Percentiles rank a stretch among this genome's conserved stretches.
Evolutionary conservation across 64 coral and sea anemone genomes (phyloP).

Genomic region (Cladopsammia gracilis): DNA sequence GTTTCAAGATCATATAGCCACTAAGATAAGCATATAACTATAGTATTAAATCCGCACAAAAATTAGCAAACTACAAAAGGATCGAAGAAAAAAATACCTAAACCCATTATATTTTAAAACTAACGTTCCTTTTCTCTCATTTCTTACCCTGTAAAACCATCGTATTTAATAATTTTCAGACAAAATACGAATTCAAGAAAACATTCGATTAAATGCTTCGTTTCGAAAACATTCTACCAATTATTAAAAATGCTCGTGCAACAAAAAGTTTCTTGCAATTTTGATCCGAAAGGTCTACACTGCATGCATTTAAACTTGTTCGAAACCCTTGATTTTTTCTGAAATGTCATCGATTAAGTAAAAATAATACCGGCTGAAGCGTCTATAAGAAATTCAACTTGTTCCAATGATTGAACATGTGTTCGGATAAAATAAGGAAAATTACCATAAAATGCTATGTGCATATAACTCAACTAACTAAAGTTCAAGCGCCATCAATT

Average conservation of each 20-base stretch:
- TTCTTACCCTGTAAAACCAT: conserved; percentile 12
- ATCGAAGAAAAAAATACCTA: not conserved
- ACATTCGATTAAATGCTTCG: not conserved
- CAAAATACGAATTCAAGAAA: not conserved
- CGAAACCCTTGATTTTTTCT: conserved; percentile 2
- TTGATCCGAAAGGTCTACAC: conserved; percentile 33
- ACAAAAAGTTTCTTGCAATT: conserved; percentile 3
- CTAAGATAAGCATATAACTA: not conserved
- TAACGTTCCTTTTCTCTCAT: not conserved
- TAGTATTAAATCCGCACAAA: not conserved
- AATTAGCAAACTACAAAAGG: not conserved
- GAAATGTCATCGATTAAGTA: not conserved
- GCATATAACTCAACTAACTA: not conserved
- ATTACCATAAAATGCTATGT: not conserved
- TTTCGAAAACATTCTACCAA: not conserved
- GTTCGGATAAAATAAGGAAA: not conserved
- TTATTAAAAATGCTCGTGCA: not conserved
- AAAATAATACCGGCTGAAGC: not conserved
- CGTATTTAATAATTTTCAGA: not conserved
- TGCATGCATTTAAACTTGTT: conserved; percentile 30
- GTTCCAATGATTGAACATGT: not conserved
- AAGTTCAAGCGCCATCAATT: not conserved
- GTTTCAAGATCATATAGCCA: no score
- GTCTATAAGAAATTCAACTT: not conserved
- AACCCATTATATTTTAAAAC: no score